Evolutionary conservation across 1,140 invertebrate genomes (phyloP).

Genomic region (Cydia strobilella): DNA sequence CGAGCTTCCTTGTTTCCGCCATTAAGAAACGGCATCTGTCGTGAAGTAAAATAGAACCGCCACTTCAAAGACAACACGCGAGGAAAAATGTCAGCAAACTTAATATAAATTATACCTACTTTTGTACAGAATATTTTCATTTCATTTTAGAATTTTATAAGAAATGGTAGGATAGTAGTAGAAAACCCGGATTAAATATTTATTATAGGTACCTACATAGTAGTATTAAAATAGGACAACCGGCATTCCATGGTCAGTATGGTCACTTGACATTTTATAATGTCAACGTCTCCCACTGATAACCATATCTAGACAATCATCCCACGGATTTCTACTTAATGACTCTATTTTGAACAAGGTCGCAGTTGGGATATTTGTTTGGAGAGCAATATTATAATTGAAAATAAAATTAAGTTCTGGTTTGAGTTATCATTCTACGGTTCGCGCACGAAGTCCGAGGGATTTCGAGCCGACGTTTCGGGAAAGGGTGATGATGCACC

Average conservation of each 20-base stretch:
- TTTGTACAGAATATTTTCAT: no score
- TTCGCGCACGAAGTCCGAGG: no score
- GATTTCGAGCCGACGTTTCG: no score
- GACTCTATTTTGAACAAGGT: background rate
- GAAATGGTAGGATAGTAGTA: no score
- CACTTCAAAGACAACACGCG: background rate
- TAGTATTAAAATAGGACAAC: background rate
- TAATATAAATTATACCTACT: background rate
- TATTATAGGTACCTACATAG: no score
- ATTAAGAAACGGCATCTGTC: background rate
- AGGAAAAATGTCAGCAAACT: background rate
- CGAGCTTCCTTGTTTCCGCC: conserved; percentile 1
- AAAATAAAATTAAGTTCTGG: no score
- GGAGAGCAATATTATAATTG: no score
- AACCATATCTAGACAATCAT: background rate
- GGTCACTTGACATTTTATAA: conserved; percentile 13
- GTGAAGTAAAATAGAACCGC: background rate
- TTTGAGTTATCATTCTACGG: no score
- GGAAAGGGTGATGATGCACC: no score
- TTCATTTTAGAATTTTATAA: no score
- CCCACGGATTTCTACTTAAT: conserved; percentile 7
- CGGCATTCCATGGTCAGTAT: background rate
- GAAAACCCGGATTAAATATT: no score
- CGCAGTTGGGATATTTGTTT: no score
- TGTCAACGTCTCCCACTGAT: background rate